Conservation (phyloP, 1,140 invertebrate species). For the Orius laevigatus region DNA sequence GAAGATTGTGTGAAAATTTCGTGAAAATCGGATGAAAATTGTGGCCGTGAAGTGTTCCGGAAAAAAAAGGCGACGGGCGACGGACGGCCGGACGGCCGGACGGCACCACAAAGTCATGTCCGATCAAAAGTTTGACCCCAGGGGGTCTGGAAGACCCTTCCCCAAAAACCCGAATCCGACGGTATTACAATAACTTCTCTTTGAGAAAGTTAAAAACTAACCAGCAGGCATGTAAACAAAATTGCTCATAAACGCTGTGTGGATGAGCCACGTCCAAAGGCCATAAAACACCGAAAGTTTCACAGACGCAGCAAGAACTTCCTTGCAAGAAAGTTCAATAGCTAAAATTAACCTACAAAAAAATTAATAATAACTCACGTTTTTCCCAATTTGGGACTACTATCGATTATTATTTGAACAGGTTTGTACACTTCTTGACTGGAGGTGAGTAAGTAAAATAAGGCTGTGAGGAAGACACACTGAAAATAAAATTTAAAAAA, state of each 20-base stretch:
- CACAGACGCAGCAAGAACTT: slow-evolving; percentile 84
- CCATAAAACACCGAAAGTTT: slow-evolving; percentile 97
- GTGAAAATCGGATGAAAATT: too few species aligned
- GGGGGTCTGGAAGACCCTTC: too few species aligned
- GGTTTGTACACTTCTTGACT: slow-evolving; percentile 84
- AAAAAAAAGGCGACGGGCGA: too few species aligned
- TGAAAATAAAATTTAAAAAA: too few species aligned
- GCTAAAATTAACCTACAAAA: slow-evolving; percentile 52
- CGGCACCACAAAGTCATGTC: too few species aligned
- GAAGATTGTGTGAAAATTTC: too few species aligned
- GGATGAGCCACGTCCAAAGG: slow-evolving; percentile 93
- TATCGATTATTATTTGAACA: slow-evolving; percentile 60
- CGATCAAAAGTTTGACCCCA: too few species aligned
- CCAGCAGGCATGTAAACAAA: slow-evolving; percentile 88
- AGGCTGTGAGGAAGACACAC: slow-evolving; percentile 89
- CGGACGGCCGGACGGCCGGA: too few species aligned
- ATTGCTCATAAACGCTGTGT: slow-evolving; percentile 86
- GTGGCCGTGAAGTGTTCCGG: too few species aligned
- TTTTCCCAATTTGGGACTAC: slow-evolving; percentile 49
- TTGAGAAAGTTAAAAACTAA: too few species aligned
- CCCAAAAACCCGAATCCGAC: too few species aligned
- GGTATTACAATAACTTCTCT: too few species aligned
- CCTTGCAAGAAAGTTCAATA: slow-evolving; percentile 46
- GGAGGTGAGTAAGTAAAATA: slow-evolving; percentile 86
- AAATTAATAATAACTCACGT: slow-evolving; percentile 26